Percentiles rank a stretch among this genome's conserved stretches.
phyloP scores from a whole-genome alignment of 2,797 vertebrate species.

The Chelmon rostratus region DNA sequence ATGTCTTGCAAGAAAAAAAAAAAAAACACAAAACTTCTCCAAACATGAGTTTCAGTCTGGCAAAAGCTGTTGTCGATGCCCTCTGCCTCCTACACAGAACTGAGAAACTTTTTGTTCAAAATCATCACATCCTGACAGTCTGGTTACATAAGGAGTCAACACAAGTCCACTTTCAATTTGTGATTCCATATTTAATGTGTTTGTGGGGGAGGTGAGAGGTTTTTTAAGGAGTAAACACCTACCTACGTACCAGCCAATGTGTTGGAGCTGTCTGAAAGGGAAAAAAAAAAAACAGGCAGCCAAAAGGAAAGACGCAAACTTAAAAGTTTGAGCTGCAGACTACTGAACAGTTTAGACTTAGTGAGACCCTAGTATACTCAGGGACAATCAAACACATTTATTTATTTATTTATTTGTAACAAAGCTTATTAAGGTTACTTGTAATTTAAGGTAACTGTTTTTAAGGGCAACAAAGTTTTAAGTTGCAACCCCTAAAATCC shows the following conservation, averaged over 20 bases:
- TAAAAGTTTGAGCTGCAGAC: slow-evolving; percentile 45
- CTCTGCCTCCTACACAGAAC: slow-evolving; percentile 71
- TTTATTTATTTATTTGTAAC: not conserved
- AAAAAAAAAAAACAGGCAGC: slow-evolving; percentile 45
- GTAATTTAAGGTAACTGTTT: not conserved
- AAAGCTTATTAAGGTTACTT: not conserved
- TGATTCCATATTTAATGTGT: slow-evolving; percentile 81
- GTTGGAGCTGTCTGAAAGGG: slow-evolving; percentile 59
- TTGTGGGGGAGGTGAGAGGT: slow-evolving; percentile 80
- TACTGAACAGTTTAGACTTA: slow-evolving; percentile 7
- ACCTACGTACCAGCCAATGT: slow-evolving; percentile 74
- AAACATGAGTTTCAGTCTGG: slow-evolving; percentile 59
- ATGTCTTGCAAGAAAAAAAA: slow-evolving; percentile 12
- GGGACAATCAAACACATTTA: not conserved
- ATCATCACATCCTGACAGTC: slow-evolving; percentile 69
- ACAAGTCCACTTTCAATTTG: slow-evolving; percentile 77
- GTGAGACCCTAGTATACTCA: not conserved
- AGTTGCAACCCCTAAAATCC: not conserved
- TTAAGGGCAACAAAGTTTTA: not conserved
- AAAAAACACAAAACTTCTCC: slow-evolving; percentile 27
- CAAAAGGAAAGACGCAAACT: slow-evolving; percentile 58
- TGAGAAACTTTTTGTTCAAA: slow-evolving; percentile 74
- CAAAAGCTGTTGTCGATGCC: slow-evolving; percentile 65
- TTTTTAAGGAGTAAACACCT: slow-evolving; percentile 78
- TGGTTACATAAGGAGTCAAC: slow-evolving; percentile 77